Percentiles rank a stretch among this genome's conserved stretches.
Conservation (phyloP, 2,888 invertebrate species). For the Capitulum mitella region DNA sequence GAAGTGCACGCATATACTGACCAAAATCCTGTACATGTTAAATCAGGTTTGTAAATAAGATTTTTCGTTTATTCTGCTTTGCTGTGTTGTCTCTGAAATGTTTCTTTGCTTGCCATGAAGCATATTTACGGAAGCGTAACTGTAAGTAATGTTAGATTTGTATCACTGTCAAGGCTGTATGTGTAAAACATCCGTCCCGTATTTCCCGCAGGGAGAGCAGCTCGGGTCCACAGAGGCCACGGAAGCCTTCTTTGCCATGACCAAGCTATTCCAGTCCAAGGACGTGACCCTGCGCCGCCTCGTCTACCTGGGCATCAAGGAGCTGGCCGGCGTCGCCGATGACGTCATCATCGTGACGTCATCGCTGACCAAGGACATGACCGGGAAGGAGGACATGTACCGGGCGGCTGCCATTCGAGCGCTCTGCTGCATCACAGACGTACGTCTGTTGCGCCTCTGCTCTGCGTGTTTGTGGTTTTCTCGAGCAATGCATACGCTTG, state of each 20-base stretch:
- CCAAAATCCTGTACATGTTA: slow-evolving; percentile 89
- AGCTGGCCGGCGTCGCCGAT: slow-evolving; percentile 86
- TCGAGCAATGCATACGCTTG: too few species aligned
- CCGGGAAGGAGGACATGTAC: slow-evolving; percentile 86
- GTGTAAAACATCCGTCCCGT: too few species aligned
- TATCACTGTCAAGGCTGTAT: too few species aligned
- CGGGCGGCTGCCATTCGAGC: slow-evolving; percentile 94
- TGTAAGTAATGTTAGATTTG: too few species aligned
- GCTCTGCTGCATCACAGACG: slow-evolving; percentile 94
- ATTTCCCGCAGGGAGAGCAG: slow-evolving; percentile 76
- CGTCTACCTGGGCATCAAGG: slow-evolving; percentile 90
- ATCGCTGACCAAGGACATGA: slow-evolving; percentile 97
- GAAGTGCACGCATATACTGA: slow-evolving; percentile 92
- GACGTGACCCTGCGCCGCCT: slow-evolving; percentile 89
- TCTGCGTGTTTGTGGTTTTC: too few species aligned
- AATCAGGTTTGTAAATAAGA: slow-evolving; percentile 62
- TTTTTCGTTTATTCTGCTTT: too few species aligned
- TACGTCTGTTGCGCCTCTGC: too few species aligned
- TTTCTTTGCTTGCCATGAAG: too few species aligned
- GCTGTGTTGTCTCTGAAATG: too few species aligned
- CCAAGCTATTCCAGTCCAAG: slow-evolving; percentile 95
- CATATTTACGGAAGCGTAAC: too few species aligned
- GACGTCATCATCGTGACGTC: slow-evolving; percentile 99
- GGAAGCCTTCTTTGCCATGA: slow-evolving; percentile 98
- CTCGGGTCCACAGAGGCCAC: slow-evolving; percentile 93